Evolutionary conservation across 2,797 vertebrate genomes (phyloP).

Genomic region (Enteromius viviparus): DNA sequence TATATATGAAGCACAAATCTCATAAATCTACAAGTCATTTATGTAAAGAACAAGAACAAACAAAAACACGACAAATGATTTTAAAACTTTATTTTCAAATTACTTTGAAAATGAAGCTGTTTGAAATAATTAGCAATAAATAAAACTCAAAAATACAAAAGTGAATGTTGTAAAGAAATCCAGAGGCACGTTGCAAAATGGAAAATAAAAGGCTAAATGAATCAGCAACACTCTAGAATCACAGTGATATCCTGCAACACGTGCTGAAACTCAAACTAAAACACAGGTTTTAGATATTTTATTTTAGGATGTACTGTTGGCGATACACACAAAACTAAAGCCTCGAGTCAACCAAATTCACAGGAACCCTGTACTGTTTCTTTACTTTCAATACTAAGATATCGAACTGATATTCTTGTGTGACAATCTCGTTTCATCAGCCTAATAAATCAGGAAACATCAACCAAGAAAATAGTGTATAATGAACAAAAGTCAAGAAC

Average conservation of each 20-base stretch:
- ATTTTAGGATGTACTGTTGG: background rate
- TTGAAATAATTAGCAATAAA: conserved; percentile 53
- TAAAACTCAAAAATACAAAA: conserved; percentile 52
- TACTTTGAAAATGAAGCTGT: conserved; percentile 49
- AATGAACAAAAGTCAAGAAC: background rate
- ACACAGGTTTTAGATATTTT: background rate
- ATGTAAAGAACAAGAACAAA: conserved; percentile 10
- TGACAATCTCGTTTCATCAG: background rate
- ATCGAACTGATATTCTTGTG: background rate
- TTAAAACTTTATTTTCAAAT: conserved; percentile 60
- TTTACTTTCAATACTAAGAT: background rate
- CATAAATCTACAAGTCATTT: background rate
- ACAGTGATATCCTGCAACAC: conserved; percentile 47
- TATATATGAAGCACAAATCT: background rate
- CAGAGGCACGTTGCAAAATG: conserved; percentile 38
- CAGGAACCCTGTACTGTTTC: background rate
- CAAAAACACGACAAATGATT: conserved; percentile 24
- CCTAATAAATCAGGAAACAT: background rate
- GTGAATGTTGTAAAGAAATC: conserved; percentile 44
- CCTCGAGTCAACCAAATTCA: background rate
- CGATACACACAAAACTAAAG: background rate
- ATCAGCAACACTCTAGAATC: conserved; percentile 34
- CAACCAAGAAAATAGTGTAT: background rate
- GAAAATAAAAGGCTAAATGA: background rate
- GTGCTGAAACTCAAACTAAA: background rate